Percentiles rank a stretch among this genome's conserved stretches.
Conservation (phyloP, 2,888 invertebrate genomes). For the Heteromurus nitidus region DNA sequence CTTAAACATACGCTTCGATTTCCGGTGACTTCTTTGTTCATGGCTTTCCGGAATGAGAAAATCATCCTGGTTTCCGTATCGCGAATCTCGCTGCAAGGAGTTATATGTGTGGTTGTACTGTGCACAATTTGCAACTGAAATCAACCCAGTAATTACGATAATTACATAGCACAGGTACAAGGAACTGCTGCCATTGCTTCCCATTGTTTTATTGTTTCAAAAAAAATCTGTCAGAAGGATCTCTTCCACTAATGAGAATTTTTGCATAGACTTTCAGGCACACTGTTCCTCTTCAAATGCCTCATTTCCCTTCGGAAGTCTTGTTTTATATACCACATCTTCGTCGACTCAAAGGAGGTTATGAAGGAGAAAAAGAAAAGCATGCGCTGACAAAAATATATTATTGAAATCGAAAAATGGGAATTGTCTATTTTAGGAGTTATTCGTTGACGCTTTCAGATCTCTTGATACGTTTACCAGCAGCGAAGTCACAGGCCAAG, state of each 20-base stretch:
- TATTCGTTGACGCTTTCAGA: conserved; percentile 27
- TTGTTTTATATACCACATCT: conserved; percentile 17
- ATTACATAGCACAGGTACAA: not conserved
- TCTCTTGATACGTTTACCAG: not conserved
- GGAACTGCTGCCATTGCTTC: conserved; percentile 18
- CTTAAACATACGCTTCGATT: conserved; percentile 70
- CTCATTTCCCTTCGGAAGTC: not conserved
- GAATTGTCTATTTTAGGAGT: not conserved
- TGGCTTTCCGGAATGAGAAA: conserved; percentile 53
- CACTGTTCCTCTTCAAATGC: too few relatives aligned
- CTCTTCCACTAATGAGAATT: conserved; percentile 1
- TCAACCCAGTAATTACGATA: not conserved
- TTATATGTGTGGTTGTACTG: conserved; percentile 11
- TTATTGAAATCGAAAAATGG: not conserved
- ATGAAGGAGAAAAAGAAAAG: too few relatives aligned
- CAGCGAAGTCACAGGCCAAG: not conserved
- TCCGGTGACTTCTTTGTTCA: conserved; percentile 50
- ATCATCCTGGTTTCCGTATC: conserved; percentile 8
- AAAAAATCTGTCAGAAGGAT: too few relatives aligned
- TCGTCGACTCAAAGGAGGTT: conserved; percentile 13
- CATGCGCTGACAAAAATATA: too few relatives aligned
- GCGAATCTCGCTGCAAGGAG: not conserved
- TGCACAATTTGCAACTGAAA: not conserved
- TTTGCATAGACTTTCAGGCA: too few relatives aligned
- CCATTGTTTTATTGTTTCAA: conserved; percentile 10